Percentiles rank a stretch among this genome's conserved stretches.
Conservation (phyloP, 2,113 vertebrate species). For the Vanacampus margaritifer region DNA sequence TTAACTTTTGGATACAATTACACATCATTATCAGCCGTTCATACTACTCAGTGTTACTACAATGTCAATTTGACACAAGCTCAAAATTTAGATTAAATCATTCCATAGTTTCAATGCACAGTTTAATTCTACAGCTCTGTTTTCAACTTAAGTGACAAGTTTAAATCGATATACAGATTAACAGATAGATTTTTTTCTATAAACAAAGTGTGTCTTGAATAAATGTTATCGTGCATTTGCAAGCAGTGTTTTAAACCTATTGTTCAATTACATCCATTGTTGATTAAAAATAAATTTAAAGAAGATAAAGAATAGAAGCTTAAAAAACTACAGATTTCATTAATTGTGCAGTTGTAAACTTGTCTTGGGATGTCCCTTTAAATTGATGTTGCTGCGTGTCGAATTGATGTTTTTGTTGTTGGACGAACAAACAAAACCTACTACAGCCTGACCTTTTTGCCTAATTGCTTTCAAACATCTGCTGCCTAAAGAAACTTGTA, state of each 20-base stretch:
- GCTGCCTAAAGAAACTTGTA: constrained; percentile 18
- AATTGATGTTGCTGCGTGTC: not conserved
- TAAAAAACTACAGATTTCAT: not conserved
- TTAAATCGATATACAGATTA: too few species aligned
- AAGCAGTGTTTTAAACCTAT: not conserved
- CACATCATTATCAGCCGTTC: too few species aligned
- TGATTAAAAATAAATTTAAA: not conserved
- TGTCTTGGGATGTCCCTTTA: not conserved
- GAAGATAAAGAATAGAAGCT: not conserved
- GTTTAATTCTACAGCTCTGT: too few species aligned
- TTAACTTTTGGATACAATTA: too few species aligned
- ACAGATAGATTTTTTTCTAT: too few species aligned
- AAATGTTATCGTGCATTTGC: too few species aligned
- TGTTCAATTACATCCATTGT: not conserved
- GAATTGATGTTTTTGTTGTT: not conserved
- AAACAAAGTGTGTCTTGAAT: too few species aligned
- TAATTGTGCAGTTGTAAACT: not conserved
- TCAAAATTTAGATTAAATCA: too few species aligned
- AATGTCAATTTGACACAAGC: too few species aligned
- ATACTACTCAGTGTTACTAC: too few species aligned
- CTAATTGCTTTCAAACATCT: constrained; percentile 30
- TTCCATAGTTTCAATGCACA: too few species aligned
- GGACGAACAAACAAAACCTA: constrained; percentile 3
- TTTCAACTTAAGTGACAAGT: too few species aligned
- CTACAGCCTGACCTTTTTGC: constrained; percentile 17